A percentile compares a stretch with the other conserved stretches of the same genome.
These are phyloP conservation scores for Heteropelma amictum DNA, from an alignment of 2,888 invertebrate species.

Conservation along the genomic window DNA sequence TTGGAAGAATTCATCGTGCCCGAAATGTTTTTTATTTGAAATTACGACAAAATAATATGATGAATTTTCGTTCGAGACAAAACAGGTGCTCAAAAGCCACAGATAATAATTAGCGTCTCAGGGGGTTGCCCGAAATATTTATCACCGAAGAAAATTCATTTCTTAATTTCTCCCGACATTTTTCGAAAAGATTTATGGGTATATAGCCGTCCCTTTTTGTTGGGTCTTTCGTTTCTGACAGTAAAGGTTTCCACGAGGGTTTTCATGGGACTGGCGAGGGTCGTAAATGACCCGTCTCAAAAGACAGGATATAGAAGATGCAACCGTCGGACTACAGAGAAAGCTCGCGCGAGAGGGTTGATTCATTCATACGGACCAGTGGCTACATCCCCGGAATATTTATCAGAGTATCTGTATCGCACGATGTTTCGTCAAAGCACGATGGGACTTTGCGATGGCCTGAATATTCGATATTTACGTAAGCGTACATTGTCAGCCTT, in stretches of 20 bases:
- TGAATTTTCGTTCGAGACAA: too few relatives aligned
- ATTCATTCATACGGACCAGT: conserved; percentile 58
- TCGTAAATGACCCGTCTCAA: conserved; percentile 11
- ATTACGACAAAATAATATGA: too few relatives aligned
- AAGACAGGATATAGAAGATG: neutral
- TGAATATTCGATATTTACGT: neutral
- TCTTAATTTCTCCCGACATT: too few relatives aligned
- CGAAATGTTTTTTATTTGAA: too few relatives aligned
- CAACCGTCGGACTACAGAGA: neutral
- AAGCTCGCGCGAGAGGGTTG: conserved; percentile 54
- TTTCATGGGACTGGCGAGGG: neutral
- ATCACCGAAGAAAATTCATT: too few relatives aligned
- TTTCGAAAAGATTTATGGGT: too few relatives aligned
- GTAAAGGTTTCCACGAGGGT: neutral
- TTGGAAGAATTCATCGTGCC: too few relatives aligned
- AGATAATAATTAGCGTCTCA: too few relatives aligned
- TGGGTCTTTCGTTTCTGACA: neutral
- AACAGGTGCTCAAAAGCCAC: too few relatives aligned
- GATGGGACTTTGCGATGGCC: conserved; percentile 27
- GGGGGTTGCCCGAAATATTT: too few relatives aligned
- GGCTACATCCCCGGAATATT: conserved; percentile 31
- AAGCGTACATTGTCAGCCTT: neutral
- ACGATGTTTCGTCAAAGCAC: conserved; percentile 25
- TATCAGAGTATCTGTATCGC: conserved; percentile 11
- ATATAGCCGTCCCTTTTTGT: neutral